Percentiles rank a stretch among this genome's conserved stretches.
These are phyloP conservation scores for Himalopsyche tibetana DNA, from an alignment of 2,888 invertebrate species.

Conservation along the genomic window DNA sequence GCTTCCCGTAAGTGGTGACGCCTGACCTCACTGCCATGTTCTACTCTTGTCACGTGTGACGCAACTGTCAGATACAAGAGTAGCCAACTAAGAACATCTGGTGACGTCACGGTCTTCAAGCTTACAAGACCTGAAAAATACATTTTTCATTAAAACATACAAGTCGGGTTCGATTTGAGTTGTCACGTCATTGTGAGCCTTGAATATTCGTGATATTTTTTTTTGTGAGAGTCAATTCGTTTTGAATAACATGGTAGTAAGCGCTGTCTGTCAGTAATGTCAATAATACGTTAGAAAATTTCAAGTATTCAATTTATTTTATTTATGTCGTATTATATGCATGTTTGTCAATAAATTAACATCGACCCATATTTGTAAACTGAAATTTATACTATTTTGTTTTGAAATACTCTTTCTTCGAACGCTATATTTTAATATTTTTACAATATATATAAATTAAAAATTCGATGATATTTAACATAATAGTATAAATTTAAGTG, in stretches of 20 bases:
- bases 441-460: no score
- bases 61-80: conserved; percentile 13
- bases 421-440: no score
- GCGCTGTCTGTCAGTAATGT: conserved; percentile 10
- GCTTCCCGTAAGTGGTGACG: conserved; percentile 21
- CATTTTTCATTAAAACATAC: conserved; percentile 31
- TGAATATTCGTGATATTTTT: conserved; percentile 3
- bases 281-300: background rate
- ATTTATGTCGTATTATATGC: no score
- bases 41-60: conserved; percentile 38
- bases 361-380: no score
- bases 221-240: background rate
- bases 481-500: no score
- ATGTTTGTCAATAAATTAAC: no score
- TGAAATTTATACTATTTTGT: no score
- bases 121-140: conserved; percentile 16
- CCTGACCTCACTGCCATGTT: conserved; percentile 7
- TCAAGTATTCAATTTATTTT: background rate
- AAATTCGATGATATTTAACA: no score
- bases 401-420: no score
- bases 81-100: background rate
- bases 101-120: background rate
- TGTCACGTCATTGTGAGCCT: conserved; percentile 30
- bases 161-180: conserved; percentile 5
- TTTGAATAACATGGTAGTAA: conserved; percentile 24